Base-by-base conservation (phyloP, 2,888 invertebrate species). In the Macropis europaea region DNA sequence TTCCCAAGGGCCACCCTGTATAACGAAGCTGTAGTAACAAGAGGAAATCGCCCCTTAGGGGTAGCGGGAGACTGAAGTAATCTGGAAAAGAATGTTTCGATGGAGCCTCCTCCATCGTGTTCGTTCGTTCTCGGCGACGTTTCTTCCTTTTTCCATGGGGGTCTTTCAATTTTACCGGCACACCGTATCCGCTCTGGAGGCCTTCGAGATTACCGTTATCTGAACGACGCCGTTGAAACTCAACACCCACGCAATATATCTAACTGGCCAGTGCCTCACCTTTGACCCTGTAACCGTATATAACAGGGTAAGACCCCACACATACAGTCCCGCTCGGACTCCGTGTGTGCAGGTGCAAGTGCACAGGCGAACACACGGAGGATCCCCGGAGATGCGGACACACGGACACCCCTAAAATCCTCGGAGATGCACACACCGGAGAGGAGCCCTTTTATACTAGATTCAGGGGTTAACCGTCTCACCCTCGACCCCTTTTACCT, bases 131-230 rank as follows among this genome's bases (percentile, higher is more conserved):
- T 54, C 2, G 32, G 4, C n/a, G 38, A 45, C 45, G 63, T 28
- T 34, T 13, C 24, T 26, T 40, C 26, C 17, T 30, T 19, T 53
- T 45, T 47, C 54, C 63, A 61, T 57, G 53, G 56, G 30, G 48
- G 42, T 70, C 63, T 76, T 79, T 79, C 69, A 76, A 78, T 78
- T 78, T 67, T 69, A 50, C 32, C 52, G 45, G 38, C 30, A 40
- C 56, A 40, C 54, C 56, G 38, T 70, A 61, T 50, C 48, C 11
- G 26, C 34, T 50, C 66, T 45, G 42, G 13, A 53, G 53, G 68
- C 73, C 77, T 79, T 71, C 62, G 69, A 79, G 82, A 81, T 81
- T 78, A 76, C 81, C 73, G 82, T 81, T 81, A 81, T 82, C 82
- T 75, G 73, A 57, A 61, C 76, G 62, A 43, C 66, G 68, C 60